phyloP scores from a whole-genome alignment of 2,113 vertebrate genomes.

The Ammodytes dubius region DNA sequence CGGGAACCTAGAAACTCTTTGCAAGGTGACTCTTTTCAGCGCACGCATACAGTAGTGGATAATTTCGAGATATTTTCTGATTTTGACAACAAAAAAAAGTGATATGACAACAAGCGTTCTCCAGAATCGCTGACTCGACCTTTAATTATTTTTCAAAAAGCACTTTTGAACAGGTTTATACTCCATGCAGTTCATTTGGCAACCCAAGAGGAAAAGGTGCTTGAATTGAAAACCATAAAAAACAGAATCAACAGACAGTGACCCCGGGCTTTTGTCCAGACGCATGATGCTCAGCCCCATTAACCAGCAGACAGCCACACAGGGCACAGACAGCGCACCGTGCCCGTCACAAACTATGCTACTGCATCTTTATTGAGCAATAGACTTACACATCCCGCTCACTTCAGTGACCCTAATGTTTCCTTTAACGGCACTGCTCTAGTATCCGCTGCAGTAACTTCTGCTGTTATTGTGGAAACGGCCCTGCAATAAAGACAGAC shows the following conservation, averaged over 20 bases:
- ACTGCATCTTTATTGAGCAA: slow-evolving; percentile 18
- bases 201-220: slow-evolving; percentile 27
- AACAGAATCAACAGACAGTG: slow-evolving; percentile 11
- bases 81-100: too few relatives aligned
- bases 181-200: slow-evolving; percentile 11
- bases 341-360: slow-evolving; percentile 21
- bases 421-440: background rate
- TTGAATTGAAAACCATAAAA: slow-evolving; percentile 15
- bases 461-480: background rate
- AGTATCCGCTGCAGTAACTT: slow-evolving; percentile 14
- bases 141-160: background rate
- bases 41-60: too few relatives aligned
- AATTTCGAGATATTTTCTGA: too few relatives aligned
- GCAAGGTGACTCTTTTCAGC: background rate
- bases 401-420: slow-evolving; percentile 41
- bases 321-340: slow-evolving; percentile 16
- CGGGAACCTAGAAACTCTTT: slow-evolving; percentile 1
- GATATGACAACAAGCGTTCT: too few relatives aligned
- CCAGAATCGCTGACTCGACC: too few relatives aligned
- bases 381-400: slow-evolving; percentile 19
- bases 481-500: background rate
- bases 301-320: slow-evolving; percentile 49
- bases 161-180: slow-evolving; percentile 11
- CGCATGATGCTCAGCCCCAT: slow-evolving; percentile 49
- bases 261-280: slow-evolving; percentile 33